Conservation (phyloP, 2,113 vertebrate species). For the Crotalus tigris region DNA sequence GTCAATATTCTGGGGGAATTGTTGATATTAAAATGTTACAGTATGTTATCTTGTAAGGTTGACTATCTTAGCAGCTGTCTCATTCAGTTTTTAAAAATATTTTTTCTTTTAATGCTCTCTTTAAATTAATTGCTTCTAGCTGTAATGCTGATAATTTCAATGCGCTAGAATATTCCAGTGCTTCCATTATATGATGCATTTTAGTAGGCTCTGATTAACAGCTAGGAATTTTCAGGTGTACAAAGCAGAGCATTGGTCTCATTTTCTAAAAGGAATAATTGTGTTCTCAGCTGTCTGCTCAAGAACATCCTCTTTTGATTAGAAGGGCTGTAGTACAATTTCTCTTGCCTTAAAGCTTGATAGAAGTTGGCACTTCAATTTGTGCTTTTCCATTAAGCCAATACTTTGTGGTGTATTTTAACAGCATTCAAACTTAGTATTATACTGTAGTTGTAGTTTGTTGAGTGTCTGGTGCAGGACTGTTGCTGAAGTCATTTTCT, state of each 20-base stretch:
- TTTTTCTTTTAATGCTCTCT: background rate
- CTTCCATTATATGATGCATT: background rate
- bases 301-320: slow-evolving; percentile 23
- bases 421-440: slow-evolving; percentile 31
- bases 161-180: slow-evolving; percentile 5
- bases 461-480: slow-evolving; percentile 11
- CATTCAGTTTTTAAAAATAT: background rate
- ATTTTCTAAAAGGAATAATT: background rate
- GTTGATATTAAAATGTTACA: slow-evolving; percentile 20
- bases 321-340: background rate
- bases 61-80: background rate
- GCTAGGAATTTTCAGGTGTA: background rate
- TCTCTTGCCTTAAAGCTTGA: slow-evolving; percentile 38
- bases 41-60: background rate
- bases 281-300: slow-evolving; percentile 1
- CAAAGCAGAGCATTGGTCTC: background rate
- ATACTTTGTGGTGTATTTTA: slow-evolving; percentile 36
- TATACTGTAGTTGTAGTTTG: slow-evolving; percentile 18
- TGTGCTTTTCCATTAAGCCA: slow-evolving; percentile 46
- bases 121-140: slow-evolving; percentile 22
- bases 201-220: slow-evolving; percentile 6
- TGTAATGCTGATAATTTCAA: background rate
- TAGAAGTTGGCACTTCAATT: slow-evolving; percentile 38
- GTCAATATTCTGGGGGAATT: slow-evolving; percentile 5
- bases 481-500: slow-evolving; percentile 3